Evolutionary conservation across 2,113 vertebrate species (phyloP).

Genomic region (Acanthochromis polyacanthus): DNA sequence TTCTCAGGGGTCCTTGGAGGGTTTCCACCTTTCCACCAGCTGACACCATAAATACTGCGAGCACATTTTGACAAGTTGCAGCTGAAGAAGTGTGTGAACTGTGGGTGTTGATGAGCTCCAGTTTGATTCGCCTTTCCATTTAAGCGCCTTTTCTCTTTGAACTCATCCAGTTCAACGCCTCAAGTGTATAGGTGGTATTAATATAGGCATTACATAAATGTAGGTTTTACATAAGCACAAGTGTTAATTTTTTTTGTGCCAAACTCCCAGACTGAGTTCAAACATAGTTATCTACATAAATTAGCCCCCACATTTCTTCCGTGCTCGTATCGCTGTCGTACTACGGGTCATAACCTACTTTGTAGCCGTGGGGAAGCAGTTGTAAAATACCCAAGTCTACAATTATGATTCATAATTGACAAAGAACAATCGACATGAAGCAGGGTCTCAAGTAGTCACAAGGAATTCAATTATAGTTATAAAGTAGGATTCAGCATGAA

Average conservation of each 20-base stretch:
- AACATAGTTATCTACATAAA: background rate
- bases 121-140: slow-evolving; percentile 23
- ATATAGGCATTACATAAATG: slow-evolving; percentile 18
- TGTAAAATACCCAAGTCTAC: slow-evolving; percentile 9
- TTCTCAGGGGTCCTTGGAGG: slow-evolving; percentile 34
- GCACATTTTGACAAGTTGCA: slow-evolving; percentile 42
- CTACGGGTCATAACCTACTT: slow-evolving; percentile 49
- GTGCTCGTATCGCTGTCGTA: background rate
- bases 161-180: slow-evolving; percentile 21
- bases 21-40: slow-evolving; percentile 59
- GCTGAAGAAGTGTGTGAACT: slow-evolving; percentile 47
- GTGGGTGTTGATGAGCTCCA: slow-evolving; percentile 71
- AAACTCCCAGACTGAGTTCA: slow-evolving; percentile 5
- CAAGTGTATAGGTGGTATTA: slow-evolving; percentile 29
- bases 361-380: background rate
- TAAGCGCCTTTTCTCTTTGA: slow-evolving; percentile 18
- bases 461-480: slow-evolving; percentile 44
- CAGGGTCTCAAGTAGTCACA: slow-evolving; percentile 36
- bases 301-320: slow-evolving; percentile 9
- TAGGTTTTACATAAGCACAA: slow-evolving; percentile 25
- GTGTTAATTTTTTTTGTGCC: background rate
- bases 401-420: slow-evolving; percentile 32
- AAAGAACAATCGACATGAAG: slow-evolving; percentile 26
- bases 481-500: slow-evolving; percentile 37
- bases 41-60: slow-evolving; percentile 37